Evolutionary conservation across 2,113 vertebrate species (phyloP), one percentile per base, ranked within the genome.

Genomic region (Corythaeola cristata): DNA sequence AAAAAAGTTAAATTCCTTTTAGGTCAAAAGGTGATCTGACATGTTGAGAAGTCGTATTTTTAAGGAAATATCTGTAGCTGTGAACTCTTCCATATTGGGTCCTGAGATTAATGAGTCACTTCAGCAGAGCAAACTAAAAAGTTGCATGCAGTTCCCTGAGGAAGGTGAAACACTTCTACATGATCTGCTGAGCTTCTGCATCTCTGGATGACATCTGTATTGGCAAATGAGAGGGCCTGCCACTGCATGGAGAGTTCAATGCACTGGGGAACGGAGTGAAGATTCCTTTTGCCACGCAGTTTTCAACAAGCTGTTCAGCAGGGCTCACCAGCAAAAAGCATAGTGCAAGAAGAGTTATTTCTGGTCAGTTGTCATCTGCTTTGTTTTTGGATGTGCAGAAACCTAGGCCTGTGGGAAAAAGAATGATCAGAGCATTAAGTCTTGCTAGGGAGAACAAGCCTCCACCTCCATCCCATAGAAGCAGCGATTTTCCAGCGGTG

Each of bases 341-440:
- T 17, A 20, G 30, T 80, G 69, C 55, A 68, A 67, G 60, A 30
- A 37, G 53, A 71, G 44, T 52, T 50, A 19, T 27, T 80, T 78
- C 69, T 77, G 45, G 37, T 7, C 49, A 87, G 63, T 1, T 76
- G 53, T 93, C 59, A 90, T 49, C 85, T 85, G 77, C 68, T 91
- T 64, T 68, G 87, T 24, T 97, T 95, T 84, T n/a, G 96, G 67
- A 98, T 93, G 64, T 98, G 98, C 78, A 98, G 93, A 95, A 98
- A 98, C 56, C 98, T 96, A 49, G 95, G 94, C 89, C 98, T 98
- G 91, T 50, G 41, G 81, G 56, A 39, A 60, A 39, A 84, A 88
- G 47, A 81, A 93, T 32, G 10, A 86, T 1, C 62, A 96, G 45
- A 78, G 50, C 28, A 91, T 66, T 91, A 74, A 72, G 28, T 33